Conservation (phyloP, 2,113 vertebrate species). For the Australoheros scitulus region DNA sequence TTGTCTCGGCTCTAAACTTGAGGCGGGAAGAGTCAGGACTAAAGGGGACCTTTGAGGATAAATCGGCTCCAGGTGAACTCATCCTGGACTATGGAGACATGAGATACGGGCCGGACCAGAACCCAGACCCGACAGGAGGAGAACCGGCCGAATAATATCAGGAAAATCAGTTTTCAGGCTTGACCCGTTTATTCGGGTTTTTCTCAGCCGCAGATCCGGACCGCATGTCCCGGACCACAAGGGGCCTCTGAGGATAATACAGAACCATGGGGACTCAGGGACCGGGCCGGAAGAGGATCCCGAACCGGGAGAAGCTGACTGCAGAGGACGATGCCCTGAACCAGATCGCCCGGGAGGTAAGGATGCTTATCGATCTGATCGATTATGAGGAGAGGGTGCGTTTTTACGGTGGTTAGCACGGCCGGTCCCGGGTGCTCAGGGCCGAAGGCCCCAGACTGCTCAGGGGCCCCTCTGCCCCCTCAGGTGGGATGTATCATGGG, state of each 20-base stretch:
- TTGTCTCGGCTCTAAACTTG: not conserved
- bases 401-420: not conserved
- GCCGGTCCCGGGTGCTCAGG: not conserved
- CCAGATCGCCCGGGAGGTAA: slow-evolving; percentile 88
- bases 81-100: not conserved
- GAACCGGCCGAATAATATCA: not conserved
- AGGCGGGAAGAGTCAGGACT: not conserved
- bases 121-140: not conserved
- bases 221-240: not conserved
- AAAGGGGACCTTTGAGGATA: not conserved
- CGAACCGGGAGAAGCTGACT: slow-evolving; percentile 84
- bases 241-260: not conserved
- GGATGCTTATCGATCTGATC: not conserved
- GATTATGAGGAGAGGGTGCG: not conserved
- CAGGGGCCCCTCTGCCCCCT: not conserved
- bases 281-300: slow-evolving; percentile 84
- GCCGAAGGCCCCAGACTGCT: not conserved
- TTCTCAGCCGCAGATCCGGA: not conserved
- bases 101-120: not conserved
- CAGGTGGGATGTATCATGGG: no score
- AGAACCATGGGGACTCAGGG: slow-evolving; percentile 85
- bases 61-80: not conserved
- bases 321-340: slow-evolving; percentile 89
- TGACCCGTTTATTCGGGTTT: not conserved
- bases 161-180: not conserved